Evolutionary conservation across 2,797 vertebrate genomes (phyloP).

Genomic region (Tapirus indicus): DNA sequence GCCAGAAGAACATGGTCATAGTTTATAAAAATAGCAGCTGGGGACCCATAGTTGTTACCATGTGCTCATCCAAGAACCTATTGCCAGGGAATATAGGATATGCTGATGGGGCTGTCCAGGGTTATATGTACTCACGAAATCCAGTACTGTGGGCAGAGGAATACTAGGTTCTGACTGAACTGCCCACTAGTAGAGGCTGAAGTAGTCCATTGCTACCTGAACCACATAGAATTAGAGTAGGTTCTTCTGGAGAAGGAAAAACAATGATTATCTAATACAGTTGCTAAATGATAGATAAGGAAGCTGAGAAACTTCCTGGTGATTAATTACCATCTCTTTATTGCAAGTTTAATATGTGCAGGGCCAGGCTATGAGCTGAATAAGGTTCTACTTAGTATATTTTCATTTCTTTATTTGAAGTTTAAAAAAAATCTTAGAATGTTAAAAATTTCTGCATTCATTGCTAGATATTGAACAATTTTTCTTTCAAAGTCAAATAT

Average conservation of each 20-base stretch:
- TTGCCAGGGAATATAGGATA: not conserved
- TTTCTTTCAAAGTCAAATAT: slow-evolving; percentile 19
- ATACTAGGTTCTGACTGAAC: not conserved
- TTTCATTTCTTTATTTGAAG: slow-evolving; percentile 44
- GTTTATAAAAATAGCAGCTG: slow-evolving; percentile 9
- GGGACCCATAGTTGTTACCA: not conserved
- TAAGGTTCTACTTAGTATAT: not conserved
- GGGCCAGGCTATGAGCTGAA: not conserved
- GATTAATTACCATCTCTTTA: not conserved
- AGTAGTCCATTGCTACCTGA: not conserved
- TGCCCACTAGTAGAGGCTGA: not conserved
- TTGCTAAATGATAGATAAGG: not conserved
- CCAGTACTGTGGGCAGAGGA: not conserved
- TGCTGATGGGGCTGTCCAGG: not conserved
- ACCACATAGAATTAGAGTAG: not conserved
- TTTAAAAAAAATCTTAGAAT: slow-evolving; percentile 10
- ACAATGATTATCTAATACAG: not conserved
- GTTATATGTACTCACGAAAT: not conserved
- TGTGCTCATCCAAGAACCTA: not conserved
- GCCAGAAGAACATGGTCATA: not conserved
- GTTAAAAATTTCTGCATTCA: slow-evolving; percentile 19
- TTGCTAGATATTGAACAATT: not conserved
- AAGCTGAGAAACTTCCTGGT: not conserved
- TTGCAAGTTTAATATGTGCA: not conserved
- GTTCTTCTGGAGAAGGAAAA: not conserved